Evolutionary conservation across 1,140 invertebrate genomes (phyloP).

Genomic region (Micrasema minimum): DNA sequence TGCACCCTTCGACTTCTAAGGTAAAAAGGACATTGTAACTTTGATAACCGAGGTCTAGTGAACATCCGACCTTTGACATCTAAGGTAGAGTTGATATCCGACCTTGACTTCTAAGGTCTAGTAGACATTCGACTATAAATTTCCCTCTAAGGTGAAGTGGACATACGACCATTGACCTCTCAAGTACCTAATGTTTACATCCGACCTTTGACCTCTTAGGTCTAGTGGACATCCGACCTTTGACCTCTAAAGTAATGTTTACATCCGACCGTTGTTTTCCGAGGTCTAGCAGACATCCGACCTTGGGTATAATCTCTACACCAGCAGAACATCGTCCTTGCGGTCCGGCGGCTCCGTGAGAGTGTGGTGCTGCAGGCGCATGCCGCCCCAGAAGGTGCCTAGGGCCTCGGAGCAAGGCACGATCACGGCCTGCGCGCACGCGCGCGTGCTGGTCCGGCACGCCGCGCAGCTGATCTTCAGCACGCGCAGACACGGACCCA

Average conservation of each 20-base stretch:
- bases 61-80: too few relatives aligned
- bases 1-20: too few relatives aligned
- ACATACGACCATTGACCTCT: too few relatives aligned
- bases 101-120: too few relatives aligned
- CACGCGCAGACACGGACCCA: constrained; percentile 72
- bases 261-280: background rate
- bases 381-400: constrained; percentile 73
- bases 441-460: constrained; percentile 67
- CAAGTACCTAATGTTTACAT: background rate
- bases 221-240: background rate
- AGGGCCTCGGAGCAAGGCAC: constrained; percentile 72
- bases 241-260: background rate
- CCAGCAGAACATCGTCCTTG: constrained; percentile 65
- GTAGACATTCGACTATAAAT: too few relatives aligned
- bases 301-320: too few relatives aligned
- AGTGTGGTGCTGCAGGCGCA: constrained; percentile 70
- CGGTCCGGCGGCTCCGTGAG: constrained; percentile 60
- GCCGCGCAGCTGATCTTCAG: constrained; percentile 76
- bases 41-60: too few relatives aligned
- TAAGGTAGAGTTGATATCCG: too few relatives aligned
- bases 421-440: constrained; percentile 71
- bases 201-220: background rate
- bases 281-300: background rate
- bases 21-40: too few relatives aligned
- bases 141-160: too few relatives aligned